phyloP scores from a whole-genome alignment of 1,140 invertebrate species.

The Andrena cerasifolii region DNA sequence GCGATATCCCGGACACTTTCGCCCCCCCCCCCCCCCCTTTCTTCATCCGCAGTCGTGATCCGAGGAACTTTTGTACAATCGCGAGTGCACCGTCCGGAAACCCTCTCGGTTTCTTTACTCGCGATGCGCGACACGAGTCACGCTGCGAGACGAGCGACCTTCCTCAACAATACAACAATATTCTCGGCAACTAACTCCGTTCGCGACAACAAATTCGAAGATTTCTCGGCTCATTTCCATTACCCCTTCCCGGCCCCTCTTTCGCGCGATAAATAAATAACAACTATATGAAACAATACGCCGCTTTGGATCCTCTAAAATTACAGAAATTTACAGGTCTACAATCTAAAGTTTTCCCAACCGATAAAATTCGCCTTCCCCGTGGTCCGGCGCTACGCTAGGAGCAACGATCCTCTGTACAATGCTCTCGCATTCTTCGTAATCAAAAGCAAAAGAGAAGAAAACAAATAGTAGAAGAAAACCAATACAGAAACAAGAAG shows the following conservation, averaged over 20 bases:
- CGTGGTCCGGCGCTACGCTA: too few species aligned
- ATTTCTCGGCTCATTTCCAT: slow-evolving; percentile 5
- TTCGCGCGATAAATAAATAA: slow-evolving; percentile 70
- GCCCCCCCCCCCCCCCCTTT: background rate
- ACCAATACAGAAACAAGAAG: too few species aligned
- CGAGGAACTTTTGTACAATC: slow-evolving; percentile 36
- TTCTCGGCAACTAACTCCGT: slow-evolving; percentile 27
- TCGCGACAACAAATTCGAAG: slow-evolving; percentile 18
- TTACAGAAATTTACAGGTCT: slow-evolving; percentile 72
- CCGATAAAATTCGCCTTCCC: slow-evolving; percentile 8
- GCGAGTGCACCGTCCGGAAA: slow-evolving; percentile 5
- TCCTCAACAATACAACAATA: slow-evolving; percentile 41
- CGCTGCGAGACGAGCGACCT: background rate
- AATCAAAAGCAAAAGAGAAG: background rate
- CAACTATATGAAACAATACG: slow-evolving; percentile 72
- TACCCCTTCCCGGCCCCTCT: background rate
- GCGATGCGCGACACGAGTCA: background rate
- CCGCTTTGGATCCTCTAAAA: slow-evolving; percentile 56
- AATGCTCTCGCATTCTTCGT: background rate
- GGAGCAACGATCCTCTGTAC: background rate
- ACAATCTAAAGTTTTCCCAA: slow-evolving; percentile 46
- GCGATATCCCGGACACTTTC: slow-evolving; percentile 17
- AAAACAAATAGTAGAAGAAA: too few species aligned
- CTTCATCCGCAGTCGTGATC: background rate
- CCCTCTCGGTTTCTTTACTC: slow-evolving; percentile 2